Evolutionary conservation across 2,797 vertebrate species (phyloP).

Genomic region (Tiaroga cobitis): DNA sequence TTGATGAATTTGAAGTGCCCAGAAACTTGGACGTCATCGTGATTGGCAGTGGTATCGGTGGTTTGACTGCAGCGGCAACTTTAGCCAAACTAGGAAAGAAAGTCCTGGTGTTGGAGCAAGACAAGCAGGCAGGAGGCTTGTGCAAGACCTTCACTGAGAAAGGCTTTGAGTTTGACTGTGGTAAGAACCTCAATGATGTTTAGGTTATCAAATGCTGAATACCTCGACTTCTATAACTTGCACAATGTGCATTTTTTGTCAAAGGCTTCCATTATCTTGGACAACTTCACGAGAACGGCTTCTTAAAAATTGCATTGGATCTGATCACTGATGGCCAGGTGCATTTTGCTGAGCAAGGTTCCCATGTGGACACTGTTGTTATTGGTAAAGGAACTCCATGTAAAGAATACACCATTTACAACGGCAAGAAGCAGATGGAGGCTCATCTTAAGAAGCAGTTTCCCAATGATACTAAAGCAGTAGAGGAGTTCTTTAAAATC

Average conservation of each 20-base stretch:
- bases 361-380: slow-evolving; percentile 15
- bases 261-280: slow-evolving; percentile 30
- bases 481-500: slow-evolving; percentile 42
- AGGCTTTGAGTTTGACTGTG: too few relatives aligned
- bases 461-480: slow-evolving; percentile 26
- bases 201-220: neutral
- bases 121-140: too few relatives aligned
- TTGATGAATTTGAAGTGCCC: neutral
- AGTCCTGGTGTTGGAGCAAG: too few relatives aligned
- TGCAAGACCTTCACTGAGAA: too few relatives aligned
- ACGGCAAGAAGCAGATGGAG: slow-evolving; percentile 25
- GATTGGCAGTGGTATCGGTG: too few relatives aligned
- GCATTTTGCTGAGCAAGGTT: slow-evolving; percentile 20
- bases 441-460: slow-evolving; percentile 46
- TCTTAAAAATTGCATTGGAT: slow-evolving; percentile 29
- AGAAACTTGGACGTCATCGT: too few relatives aligned
- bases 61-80: too few relatives aligned
- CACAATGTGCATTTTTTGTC: neutral
- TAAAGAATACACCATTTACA: slow-evolving; percentile 20
- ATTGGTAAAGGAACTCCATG: slow-evolving; percentile 5
- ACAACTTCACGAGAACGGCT: slow-evolving; percentile 31
- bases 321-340: slow-evolving; percentile 25
- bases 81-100: too few relatives aligned
- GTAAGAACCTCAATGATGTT: too few relatives aligned
- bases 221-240: neutral